phyloP scores from a whole-genome alignment of 2,113 vertebrate genomes.

The Bubo bubo region DNA sequence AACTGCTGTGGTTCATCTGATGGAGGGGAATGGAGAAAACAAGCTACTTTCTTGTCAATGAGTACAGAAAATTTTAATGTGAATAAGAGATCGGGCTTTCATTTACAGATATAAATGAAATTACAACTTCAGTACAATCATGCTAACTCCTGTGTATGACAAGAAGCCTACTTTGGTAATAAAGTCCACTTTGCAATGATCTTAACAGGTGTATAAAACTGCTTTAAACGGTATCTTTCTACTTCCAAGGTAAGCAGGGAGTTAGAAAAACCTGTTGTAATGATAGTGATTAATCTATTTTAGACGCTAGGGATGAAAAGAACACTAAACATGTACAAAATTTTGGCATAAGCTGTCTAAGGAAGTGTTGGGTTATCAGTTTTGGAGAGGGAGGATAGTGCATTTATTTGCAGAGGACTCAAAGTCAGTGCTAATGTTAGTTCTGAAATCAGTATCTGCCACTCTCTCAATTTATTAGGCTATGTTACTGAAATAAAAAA shows the following conservation, averaged over 20 bases:
- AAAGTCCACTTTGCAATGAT: not conserved
- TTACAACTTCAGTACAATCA: not conserved
- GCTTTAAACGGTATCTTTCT: not conserved
- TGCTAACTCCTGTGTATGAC: not conserved
- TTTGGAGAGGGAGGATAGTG: not conserved
- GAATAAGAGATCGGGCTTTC: not conserved
- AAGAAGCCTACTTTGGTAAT: not conserved
- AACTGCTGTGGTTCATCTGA: not conserved
- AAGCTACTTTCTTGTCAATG: not conserved
- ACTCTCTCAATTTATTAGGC: not conserved
- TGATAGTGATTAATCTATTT: not conserved
- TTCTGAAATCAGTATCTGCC: not conserved
- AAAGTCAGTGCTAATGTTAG: not conserved
- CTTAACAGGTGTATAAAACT: not conserved
- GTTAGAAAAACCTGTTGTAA: not conserved
- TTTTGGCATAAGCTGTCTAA: not conserved
- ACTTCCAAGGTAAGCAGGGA: not conserved
- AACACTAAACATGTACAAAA: fast-evolving
- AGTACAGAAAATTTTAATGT: not conserved
- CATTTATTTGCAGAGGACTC: not conserved
- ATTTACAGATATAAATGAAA: not conserved
- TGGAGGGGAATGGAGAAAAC: not conserved
- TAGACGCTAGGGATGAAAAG: not conserved
- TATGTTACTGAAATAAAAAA: not conserved
- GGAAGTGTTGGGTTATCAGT: not conserved